Percentiles rank a stretch among this genome's conserved stretches.
Conservation (phyloP, 1,140 invertebrate genomes). For the Papilio aristodemus region DNA sequence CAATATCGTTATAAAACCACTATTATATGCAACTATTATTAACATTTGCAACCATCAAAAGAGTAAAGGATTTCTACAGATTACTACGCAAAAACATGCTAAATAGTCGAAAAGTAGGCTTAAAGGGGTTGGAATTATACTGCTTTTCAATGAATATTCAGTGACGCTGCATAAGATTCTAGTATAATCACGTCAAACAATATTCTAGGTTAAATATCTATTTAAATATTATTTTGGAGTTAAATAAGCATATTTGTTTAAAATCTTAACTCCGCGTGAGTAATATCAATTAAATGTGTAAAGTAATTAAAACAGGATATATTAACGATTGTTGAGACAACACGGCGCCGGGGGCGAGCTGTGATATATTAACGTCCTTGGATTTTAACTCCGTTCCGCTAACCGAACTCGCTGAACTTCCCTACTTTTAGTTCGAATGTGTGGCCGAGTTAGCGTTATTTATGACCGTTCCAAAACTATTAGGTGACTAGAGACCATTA, state of each 20-base stretch:
- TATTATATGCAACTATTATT: too few species aligned
- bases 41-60: background rate
- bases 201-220: too few species aligned
- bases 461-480: conserved; percentile 14
- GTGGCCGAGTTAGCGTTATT: conserved; percentile 35
- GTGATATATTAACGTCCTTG: conserved; percentile 64
- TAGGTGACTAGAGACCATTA: conserved; percentile 1
- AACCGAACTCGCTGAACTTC: conserved; percentile 50
- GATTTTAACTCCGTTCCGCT: conserved; percentile 59
- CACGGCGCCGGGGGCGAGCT: conserved; percentile 51
- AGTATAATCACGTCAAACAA: too few species aligned
- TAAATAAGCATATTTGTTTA: conserved; percentile 4
- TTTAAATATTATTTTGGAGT: background rate
- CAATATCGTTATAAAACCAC: too few species aligned
- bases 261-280: conserved; percentile 49
- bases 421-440: conserved; percentile 43
- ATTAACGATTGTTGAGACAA: conserved; percentile 67
- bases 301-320: conserved; percentile 71
- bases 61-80: background rate
- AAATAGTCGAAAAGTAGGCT: background rate
- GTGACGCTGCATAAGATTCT: too few species aligned
- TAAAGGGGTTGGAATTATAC: too few species aligned
- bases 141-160: too few species aligned
- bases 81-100: background rate
- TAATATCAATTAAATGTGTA: conserved; percentile 58